Conservation (phyloP, 2,888 invertebrate species). For the Calameuta idolon region DNA sequence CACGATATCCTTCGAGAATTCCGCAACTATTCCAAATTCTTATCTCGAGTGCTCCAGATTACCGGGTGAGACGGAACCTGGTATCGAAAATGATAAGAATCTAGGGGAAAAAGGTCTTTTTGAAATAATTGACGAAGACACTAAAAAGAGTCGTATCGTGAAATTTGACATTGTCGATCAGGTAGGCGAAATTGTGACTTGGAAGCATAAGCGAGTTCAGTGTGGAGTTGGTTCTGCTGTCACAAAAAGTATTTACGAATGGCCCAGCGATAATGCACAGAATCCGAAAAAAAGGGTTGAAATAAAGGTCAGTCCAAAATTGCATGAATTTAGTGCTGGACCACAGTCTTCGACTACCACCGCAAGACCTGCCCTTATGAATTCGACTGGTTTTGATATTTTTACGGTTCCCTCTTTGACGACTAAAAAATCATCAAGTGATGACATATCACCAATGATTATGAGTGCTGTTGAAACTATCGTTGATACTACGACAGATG, state of each 20-base stretch:
- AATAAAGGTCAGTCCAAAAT: conserved; percentile 39
- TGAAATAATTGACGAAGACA: conserved; percentile 39
- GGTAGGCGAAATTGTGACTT: conserved; percentile 25
- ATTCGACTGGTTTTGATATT: not conserved
- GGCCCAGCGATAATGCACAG: conserved; percentile 20
- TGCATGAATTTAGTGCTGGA: not conserved
- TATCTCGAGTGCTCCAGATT: conserved; percentile 38
- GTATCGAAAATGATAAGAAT: conserved; percentile 14
- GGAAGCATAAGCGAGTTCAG: conserved; percentile 35
- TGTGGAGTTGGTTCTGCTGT: conserved; percentile 43
- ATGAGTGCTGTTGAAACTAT: not conserved
- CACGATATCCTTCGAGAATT: conserved; percentile 46
- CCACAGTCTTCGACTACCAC: not conserved
- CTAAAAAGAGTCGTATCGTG: conserved; percentile 33
- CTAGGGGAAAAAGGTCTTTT: conserved; percentile 29
- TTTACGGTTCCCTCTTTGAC: not conserved
- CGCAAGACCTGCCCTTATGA: not conserved
- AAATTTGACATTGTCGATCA: conserved; percentile 32
- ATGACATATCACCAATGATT: not conserved
- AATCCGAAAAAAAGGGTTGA: conserved; percentile 41
- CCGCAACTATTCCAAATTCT: conserved; percentile 39
- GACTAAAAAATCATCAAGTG: not conserved
- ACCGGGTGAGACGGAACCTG: conserved; percentile 34
- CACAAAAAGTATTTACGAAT: conserved; percentile 36
- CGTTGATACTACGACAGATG: not conserved